Base-by-base conservation (phyloP, 2,888 invertebrate species). In the Ephialtes manifestator region DNA sequence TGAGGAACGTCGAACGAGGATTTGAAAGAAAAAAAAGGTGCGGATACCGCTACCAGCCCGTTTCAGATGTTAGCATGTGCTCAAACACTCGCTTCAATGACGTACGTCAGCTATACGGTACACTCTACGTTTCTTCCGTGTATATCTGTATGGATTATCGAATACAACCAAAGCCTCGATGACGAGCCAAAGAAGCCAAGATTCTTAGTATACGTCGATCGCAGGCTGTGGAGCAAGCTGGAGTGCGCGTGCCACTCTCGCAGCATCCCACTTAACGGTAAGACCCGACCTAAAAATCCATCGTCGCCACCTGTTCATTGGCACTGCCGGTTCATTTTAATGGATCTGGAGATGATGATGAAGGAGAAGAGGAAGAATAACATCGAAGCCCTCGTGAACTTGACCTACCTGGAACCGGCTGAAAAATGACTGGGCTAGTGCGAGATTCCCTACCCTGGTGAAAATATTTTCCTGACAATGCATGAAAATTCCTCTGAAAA, bases 181-280 rank as follows among this genome's bases (percentile, higher is more conserved):
- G 79, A 79, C 67, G 51, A 78, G 60, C 35, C n/a, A 24, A 43
- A 46, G 28, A 28, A 60, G 28, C 7, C 11, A 70, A 28, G 68
- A 28, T 46, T 39, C 67, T 31, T 67, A 48, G 48, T 48, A 58
- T 46, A 74, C 78, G 70, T 67, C 20, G 51, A 83, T 53, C 67
- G 48, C 20, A 48, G 39, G 74, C 10, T 78, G 35, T 11, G 18
- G 7, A n/a, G 60, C 31, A 24, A 43, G 43, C 60, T 65, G 20
- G 15, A 24, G 20, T 63, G 24, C 46, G 70, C 31, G 39, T 82
- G 72, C 72, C 72, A 39, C 2, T 39, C 20, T 74, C 70, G 74
- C 87, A 88, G 84, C 86, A 88, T 90, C 89, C 85, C 86, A 81
- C 71, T 90, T 90, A 90, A 90, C 90, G 90, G 90, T 88, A 89